Evolutionary conservation across 2,797 vertebrate genomes (phyloP), one percentile per base, ranked within the genome.

Genomic region (Lithobates pipiens): DNA sequence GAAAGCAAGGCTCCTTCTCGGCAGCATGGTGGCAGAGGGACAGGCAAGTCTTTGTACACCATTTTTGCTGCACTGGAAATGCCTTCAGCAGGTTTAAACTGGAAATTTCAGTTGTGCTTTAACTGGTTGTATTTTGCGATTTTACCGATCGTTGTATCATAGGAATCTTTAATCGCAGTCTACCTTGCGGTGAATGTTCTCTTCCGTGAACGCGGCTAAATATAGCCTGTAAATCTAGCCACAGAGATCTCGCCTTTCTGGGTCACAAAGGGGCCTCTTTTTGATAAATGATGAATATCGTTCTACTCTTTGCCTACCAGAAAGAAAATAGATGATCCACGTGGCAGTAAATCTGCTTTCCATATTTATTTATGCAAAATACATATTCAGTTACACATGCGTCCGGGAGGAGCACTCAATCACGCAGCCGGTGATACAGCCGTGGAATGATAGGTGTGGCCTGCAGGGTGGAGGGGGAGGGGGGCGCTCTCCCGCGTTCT

Each of bases 301-400:
- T 21, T 72, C 74, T 15, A 50, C 69, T 74, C 74, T 77, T 76
- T 46, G 46, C 74, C 69, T 50, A 71, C 27, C 39, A 32, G 54
- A 44, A 81, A 27, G 77, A 54, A 74, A 82, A 75, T 46, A 71
- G 46, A 70, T 77, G 79, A 61, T 61, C 25, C 73, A 29, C 74
- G 46, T 77, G 67, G 65, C 8, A 42, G 23, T 15, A 77, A 82
- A 82, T 73, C 39, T 16, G 25, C 46, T 73, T 77, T 77, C 65
- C 79, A 82, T 82, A 82, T 86, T 86, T 86, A 82, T 85, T 85
- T 79, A 85, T 85, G 83, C 76, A 78, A 74, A 85, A 79, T 86
- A 42, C 80, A 86, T 82, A 54, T 86, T 77, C 79, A 71, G 74
- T 77, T 86, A 29, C 79, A 69, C 27, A 27, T 32, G 76, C 46